Percentiles rank a stretch among this genome's conserved stretches.
These are phyloP conservation scores for Gymnoscopelus braueri DNA, from an alignment of 2,797 vertebrate species.

Conservation along the genomic window DNA sequence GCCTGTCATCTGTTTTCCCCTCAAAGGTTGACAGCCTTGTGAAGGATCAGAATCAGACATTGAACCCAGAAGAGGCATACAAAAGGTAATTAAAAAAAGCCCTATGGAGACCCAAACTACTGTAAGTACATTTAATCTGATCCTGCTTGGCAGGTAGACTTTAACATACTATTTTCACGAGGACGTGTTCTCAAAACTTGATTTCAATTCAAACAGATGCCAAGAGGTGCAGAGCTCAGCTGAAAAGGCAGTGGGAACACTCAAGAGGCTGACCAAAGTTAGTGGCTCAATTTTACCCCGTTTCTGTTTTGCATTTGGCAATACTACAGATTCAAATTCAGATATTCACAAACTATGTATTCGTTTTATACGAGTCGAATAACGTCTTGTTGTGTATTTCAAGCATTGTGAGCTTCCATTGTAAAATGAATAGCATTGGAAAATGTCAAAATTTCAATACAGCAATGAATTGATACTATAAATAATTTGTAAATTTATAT, in stretches of 20 bases:
- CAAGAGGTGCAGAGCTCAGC: constrained; percentile 68
- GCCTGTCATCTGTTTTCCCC: background rate
- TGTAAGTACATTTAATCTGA: background rate
- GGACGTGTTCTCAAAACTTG: background rate
- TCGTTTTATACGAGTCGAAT: too few species aligned
- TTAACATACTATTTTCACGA: background rate
- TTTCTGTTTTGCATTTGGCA: background rate
- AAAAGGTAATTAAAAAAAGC: constrained; percentile 47
- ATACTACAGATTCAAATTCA: too few species aligned
- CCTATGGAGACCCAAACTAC: too few species aligned
- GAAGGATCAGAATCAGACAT: constrained; percentile 46
- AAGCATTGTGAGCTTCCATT: too few species aligned
- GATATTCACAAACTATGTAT: too few species aligned
- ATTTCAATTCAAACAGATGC: constrained; percentile 64
- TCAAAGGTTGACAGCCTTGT: constrained; percentile 67
- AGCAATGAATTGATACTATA: too few species aligned
- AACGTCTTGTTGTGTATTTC: too few species aligned
- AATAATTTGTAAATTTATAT: too few species aligned
- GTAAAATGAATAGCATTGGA: too few species aligned
- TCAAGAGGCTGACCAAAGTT: constrained; percentile 80
- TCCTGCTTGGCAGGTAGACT: background rate
- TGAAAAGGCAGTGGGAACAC: constrained; percentile 63
- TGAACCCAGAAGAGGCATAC: constrained; percentile 48
- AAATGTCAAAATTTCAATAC: too few species aligned
- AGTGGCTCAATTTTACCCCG: constrained; percentile 2